Base-by-base conservation (phyloP, 2,113 vertebrate genomes). In the Sinocyclocheilus grahami region DNA sequence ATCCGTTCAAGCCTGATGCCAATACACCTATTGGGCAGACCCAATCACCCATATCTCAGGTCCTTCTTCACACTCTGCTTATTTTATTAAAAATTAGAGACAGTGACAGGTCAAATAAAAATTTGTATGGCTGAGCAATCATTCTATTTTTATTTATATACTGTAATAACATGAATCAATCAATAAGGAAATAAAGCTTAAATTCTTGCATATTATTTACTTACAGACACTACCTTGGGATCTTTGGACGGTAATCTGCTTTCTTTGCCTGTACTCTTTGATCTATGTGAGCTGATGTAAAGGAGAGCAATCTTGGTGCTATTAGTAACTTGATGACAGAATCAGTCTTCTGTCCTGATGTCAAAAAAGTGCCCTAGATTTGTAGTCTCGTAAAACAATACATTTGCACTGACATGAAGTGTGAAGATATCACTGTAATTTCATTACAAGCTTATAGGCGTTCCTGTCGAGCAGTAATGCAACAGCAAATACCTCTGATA, bases 151-250 rank as follows among this genome's bases (percentile, higher is more conserved):
- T 39, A 39, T 16, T 62, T 33, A n/a, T 30, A 27, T 30, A 77
- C 51, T 53, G 51, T 16, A 53, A 53, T 16, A 53, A 24, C 16
- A 16, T 77, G 27, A 77, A 51, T 30, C 2, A 51, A 48, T 9
- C 6, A 20, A 14, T 30, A 4, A 30, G 1, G 1, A 30, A 53
- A 27, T 24, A 76, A 11, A 77, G 14, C 12, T 30, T 53, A 18
- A 24, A 77, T 53, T 10, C 3, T 42, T 55, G 18, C 1, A 1
- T 60, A 6, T 87, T 83, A 9, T 89, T 18, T 63, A 90, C 51
- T 89, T 24, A 37, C 91, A 99, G 98, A 97, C 96, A 13, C 94
- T 99, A 65, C 97, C 98, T 0, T 99, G 98, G 98, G 98, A 99
- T 86, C 93, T 99, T 27, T 99, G 98, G 98, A 95, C 97, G 96